phyloP scores from a whole-genome alignment of 2,888 invertebrate species.

The Clitarchus hookeri region DNA sequence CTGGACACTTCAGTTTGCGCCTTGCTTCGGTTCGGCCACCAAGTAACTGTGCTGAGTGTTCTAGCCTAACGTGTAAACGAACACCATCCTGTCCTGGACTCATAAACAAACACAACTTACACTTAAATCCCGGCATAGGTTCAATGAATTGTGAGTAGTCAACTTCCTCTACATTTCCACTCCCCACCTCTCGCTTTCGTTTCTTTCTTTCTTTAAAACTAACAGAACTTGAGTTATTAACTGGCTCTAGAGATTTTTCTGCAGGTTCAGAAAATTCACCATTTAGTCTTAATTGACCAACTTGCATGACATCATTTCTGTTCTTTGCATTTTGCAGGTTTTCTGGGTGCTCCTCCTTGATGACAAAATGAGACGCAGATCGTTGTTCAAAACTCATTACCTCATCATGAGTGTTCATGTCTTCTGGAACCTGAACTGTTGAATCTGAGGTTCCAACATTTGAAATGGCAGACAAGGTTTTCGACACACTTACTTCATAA shows the following conservation, averaged over 20 bases:
- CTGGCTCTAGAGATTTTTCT: neutral
- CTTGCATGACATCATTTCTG: neutral
- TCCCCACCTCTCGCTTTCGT: neutral
- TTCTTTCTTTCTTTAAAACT: constrained; percentile 6
- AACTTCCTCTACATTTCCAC: neutral
- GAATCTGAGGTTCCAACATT: neutral
- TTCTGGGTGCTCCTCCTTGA: constrained; percentile 28
- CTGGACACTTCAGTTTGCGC: constrained; percentile 36
- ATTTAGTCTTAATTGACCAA: neutral
- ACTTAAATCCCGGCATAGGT: constrained; percentile 37
- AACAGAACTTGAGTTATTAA: neutral
- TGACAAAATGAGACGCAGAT: neutral
- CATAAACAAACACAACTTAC: constrained; percentile 38
- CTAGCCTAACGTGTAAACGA: constrained; percentile 28
- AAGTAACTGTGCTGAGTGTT: constrained; percentile 31
- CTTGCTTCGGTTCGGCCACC: neutral
- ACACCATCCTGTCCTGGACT: constrained; percentile 33
- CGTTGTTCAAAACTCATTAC: neutral
- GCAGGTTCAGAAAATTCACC: neutral
- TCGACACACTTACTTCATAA: neutral
- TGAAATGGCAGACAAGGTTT: neutral
- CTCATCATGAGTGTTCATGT: neutral
- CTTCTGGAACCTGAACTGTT: neutral
- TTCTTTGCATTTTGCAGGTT: constrained; percentile 4
- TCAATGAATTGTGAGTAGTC: constrained; percentile 31